These are phyloP conservation scores for Trididemnum nubilum DNA, from an alignment of 23 tunicate genomes.

Conservation along the genomic window DNA sequence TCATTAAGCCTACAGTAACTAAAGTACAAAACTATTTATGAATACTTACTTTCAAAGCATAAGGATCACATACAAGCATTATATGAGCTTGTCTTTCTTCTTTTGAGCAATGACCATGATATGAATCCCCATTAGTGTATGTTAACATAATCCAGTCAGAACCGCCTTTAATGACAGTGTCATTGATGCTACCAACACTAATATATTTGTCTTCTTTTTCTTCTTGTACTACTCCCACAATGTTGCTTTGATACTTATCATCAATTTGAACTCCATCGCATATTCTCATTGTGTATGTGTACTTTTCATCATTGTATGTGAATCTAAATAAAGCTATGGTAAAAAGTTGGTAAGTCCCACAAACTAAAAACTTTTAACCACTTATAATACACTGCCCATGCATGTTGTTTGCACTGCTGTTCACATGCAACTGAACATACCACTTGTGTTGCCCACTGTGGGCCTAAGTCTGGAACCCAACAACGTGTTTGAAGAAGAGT, in stretches of 20 bases:
- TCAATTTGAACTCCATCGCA: slow-evolving; percentile 11
- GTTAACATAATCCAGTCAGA: slow-evolving; percentile 89
- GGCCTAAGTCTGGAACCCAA: no score
- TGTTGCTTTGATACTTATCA: background rate
- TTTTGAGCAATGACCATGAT: slow-evolving; percentile 45
- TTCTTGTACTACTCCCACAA: slow-evolving; percentile 49
- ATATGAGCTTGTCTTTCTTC: slow-evolving; percentile 68
- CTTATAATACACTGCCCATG: no score
- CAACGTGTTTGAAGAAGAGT: no score
- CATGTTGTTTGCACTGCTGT: no score
- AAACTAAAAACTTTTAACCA: no score
- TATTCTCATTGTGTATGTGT: background rate
- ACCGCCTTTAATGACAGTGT: slow-evolving; percentile 65
- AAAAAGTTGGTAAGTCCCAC: no score
- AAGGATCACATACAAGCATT: slow-evolving; percentile 67
- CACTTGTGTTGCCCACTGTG: no score
- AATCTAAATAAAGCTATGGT: no score
- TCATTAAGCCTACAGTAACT: no score
- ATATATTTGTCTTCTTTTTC: background rate
- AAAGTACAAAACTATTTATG: no score
- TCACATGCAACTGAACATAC: no score
- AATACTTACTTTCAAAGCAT: slow-evolving; percentile 37
- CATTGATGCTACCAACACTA: slow-evolving; percentile 46
- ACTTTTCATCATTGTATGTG: slow-evolving; percentile 13
- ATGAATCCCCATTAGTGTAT: slow-evolving; percentile 54